Base-by-base conservation (phyloP, 2,797 vertebrate species). In the Notolabrus celidotus region DNA sequence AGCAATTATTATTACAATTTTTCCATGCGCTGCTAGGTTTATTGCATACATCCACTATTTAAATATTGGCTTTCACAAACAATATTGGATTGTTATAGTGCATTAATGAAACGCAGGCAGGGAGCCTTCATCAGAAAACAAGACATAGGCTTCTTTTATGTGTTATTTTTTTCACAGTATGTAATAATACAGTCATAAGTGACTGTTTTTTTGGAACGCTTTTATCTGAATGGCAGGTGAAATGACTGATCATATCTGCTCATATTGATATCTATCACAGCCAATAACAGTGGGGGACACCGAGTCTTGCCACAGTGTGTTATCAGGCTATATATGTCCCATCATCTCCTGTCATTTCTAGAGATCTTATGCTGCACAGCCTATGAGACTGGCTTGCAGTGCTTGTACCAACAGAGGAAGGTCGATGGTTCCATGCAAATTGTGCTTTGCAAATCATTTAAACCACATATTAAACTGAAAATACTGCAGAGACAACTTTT, bases 1-100 rank as follows among this genome's bases (percentile, higher is more conserved):
- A 9, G 4, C 72, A 76, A 80, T 88, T 83, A 86, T 76, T 71
- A 84, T 72, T 83, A 84, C 84, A 74, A 82, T 85, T 25, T 67
- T 63, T 77, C 63, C 47, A 65, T 72, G 62, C 17, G 25, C 69
- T 72, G 50, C 47, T 57, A 67, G 63, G 17, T 74, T 86, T 85
- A 86, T 84, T 82, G 74, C 76, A 62, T 59, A 58, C 49, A 64
- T 59, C 58, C 65, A 16, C 63, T 65, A 65, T 67, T 79, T 83
- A 74, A 87, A 90, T 86, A 83, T 77, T 86, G 62, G 50, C 62
- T 83, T 74, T 68, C 52, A 54, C 51, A 83, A 59, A 83, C 63
- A 80, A 68, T 77, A 77, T 73, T 77, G 63, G 47, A 65, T 61
- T 57, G 56, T 55, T 80, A 79, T 47, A 58, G 66, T 46, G 17